Evolutionary conservation across 2,888 invertebrate species (phyloP).

Genomic region (Apamea sordens): DNA sequence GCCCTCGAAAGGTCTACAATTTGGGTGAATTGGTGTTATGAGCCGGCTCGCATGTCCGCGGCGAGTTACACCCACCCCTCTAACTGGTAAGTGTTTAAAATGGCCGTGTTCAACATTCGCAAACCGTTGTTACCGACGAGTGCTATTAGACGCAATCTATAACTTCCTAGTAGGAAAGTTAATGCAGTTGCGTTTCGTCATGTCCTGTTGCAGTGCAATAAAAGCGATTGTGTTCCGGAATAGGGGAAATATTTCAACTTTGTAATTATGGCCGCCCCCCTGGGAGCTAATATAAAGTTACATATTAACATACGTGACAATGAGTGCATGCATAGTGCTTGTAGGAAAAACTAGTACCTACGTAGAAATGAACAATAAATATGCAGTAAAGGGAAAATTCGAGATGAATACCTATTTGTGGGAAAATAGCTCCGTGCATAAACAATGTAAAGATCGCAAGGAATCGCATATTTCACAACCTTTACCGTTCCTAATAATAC

Average conservation of each 20-base stretch:
- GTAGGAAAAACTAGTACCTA: not conserved
- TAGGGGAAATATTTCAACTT: conserved; percentile 39
- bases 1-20: conserved; percentile 66
- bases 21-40: conserved; percentile 69
- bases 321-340: conserved; percentile 1
- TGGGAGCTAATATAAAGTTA: conserved; percentile 34
- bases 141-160: conserved; percentile 61
- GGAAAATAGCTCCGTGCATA: conserved; percentile 32
- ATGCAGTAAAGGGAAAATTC: not conserved
- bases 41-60: conserved; percentile 72
- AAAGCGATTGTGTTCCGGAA: conserved; percentile 33
- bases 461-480: conserved; percentile 35
- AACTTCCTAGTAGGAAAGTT: conserved; percentile 27
- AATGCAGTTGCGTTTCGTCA: conserved; percentile 29
- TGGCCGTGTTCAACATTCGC: conserved; percentile 72
- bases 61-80: conserved; percentile 64
- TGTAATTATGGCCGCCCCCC: conserved; percentile 38
- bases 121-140: conserved; percentile 55
- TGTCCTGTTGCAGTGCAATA: conserved; percentile 36
- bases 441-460: conserved; percentile 34
- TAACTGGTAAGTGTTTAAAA: conserved; percentile 73
- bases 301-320: conserved; percentile 26
- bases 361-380: conserved; percentile 5
- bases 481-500: conserved; percentile 45
- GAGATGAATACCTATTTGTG: conserved; percentile 12